Base-by-base conservation (phyloP, 2,113 vertebrate genomes). In the Cyanoramphus novaezelandiae region DNA sequence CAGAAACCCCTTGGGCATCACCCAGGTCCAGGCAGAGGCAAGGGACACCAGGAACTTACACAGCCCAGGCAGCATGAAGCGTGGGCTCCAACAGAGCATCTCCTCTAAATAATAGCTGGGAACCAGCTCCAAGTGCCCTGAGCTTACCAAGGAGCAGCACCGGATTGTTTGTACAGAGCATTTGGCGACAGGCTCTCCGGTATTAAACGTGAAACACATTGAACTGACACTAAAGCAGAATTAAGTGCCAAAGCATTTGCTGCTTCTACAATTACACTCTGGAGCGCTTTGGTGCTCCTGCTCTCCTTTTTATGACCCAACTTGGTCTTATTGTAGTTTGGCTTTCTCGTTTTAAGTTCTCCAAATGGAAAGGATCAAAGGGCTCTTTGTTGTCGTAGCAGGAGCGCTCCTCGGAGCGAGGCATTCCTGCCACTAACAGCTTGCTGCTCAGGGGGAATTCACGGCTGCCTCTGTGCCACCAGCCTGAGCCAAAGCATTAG, bases 281-380 rank as follows among this genome's bases (percentile, higher is more conserved):
- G 2, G 90, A 91, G 86, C 3, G 15, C 79, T 95, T 93, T 96
- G 95, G 92, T 88, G 92, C 92, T 93, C 88, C 92, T 90, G 76
- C 70, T 86, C 71, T 92, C 69, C 47, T 93, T 94, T 97, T 97
- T 96, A 97, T 95, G 93, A 67, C 96, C 95, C 96, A 96, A 82
- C 95, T 97, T 94, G 93, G 94, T 95, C 96, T 91, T 70, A 94
- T 64, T 95, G 91, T 93, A 88, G 95, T 90, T 96, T 96, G 94
- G 89, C 87, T 88, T 86, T 97, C 77, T 88, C 47, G 35, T 97
- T 96, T 94, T 80, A 97, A 96, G 94, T 94, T 92, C 90, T 96
- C 95, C 92, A 97, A 96, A 94, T 86, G 93, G 94, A 96, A 96
- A 86, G 93, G 95, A 97, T 97, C 97, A 97, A 97, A 97, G 90